Evolutionary conservation across 2,113 vertebrate genomes (phyloP).

Genomic region (Argyrosomus japonicus): DNA sequence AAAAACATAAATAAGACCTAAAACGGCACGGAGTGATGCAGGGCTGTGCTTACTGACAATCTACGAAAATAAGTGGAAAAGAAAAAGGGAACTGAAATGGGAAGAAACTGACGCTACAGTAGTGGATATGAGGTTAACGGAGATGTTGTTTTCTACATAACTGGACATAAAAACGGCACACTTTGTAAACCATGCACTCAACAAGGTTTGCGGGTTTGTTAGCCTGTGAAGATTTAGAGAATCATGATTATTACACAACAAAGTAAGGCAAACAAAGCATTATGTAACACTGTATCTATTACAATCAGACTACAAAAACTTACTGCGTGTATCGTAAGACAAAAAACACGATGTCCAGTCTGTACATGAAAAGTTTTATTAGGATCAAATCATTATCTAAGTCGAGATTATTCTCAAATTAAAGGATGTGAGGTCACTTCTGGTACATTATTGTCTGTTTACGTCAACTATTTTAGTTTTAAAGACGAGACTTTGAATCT

Average conservation of each 20-base stretch:
- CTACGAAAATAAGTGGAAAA: not conserved
- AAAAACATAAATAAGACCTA: constrained; percentile 12
- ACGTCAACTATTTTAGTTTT: not conserved
- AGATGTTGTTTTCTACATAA: not conserved
- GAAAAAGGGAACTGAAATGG: constrained; percentile 1
- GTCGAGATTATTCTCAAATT: not conserved
- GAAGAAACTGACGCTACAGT: not conserved
- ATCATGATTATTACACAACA: constrained; percentile 19
- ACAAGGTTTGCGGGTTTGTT: not conserved
- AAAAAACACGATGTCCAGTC: not conserved
- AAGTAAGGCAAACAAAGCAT: not conserved
- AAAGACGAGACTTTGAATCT: not conserved
- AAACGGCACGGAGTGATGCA: constrained; percentile 7
- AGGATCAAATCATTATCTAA: not conserved
- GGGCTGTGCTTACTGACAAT: not conserved
- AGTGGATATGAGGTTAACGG: not conserved
- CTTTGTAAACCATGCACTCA: not conserved
- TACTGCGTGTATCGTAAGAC: not conserved
- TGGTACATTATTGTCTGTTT: not conserved
- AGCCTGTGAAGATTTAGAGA: not conserved
- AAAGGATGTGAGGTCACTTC: not conserved
- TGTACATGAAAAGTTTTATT: not conserved
- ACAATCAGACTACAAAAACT: not conserved
- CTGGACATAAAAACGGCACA: not conserved
- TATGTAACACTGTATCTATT: not conserved